Evolutionary conservation across 53 echinoderm and acorn worm species (phyloP), one percentile per base, ranked within the genome.

Genomic region (Crossaster papposus): DNA sequence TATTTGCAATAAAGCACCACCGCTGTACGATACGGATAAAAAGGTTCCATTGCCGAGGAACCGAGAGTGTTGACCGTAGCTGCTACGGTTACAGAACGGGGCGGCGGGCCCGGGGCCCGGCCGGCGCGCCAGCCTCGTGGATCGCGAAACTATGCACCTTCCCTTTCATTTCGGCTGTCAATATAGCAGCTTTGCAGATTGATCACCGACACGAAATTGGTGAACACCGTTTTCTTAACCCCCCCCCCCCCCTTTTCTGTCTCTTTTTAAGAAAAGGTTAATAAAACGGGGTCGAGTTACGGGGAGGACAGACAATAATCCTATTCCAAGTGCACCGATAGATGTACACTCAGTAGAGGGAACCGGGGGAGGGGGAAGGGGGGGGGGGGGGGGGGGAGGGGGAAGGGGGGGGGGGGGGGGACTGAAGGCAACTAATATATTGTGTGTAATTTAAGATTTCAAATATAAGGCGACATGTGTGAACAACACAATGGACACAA

Each of bases 141-240:
- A 62, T 3, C 4, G 68, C 58, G 55, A 34, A 58, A 58, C 62
- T 33, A 33, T 62, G 55, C 81, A 33, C 81, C 34, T 34, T 33
- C 55, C 34, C 5, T 58, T 81, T 81, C 81, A 81, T 81, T 81
- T 81, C 81, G 63, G 81, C 81, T 81, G 81, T 55, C 81, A 81
- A 81, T 63, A 81, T 81, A 3, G 54, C 58, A 58, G 55, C 64
- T 55, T 22, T 2, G 81, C 58, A 81, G 81, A 81, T 81, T 81
- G 81, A 81, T 81, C 81, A 64, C 81, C 17, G 64, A 62, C 81
- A 81, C 81, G 81, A 81, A 81, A 51, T 81, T 20, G 34, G 55
- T 30, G 63, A 62, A 33, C 26, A 64, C 13, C 44, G 44, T 44
- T 44, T 44, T 44, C 44, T 44, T 44, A 5, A 7, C 63, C 33